These are phyloP conservation scores for Willowsia nigromaculata DNA, from an alignment of 2,888 invertebrate species.

Conservation along the genomic window DNA sequence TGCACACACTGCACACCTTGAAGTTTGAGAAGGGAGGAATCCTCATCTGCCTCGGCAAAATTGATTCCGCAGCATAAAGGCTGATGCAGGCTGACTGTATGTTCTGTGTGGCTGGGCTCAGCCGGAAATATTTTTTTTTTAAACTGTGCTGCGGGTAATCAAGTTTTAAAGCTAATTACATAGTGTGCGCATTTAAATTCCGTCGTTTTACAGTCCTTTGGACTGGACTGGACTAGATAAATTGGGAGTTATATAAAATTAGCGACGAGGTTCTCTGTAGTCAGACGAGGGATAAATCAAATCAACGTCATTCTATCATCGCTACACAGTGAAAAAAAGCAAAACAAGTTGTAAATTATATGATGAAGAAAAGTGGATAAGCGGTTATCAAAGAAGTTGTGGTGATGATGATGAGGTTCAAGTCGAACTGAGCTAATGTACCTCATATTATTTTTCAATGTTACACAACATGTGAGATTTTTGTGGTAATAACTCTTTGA, in stretches of 20 bases:
- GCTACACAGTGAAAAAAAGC: background rate
- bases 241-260: too few species aligned
- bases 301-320: background rate
- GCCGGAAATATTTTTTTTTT: background rate
- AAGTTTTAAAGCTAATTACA: background rate
- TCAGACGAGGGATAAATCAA: background rate
- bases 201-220: background rate
- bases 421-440: background rate
- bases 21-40: background rate
- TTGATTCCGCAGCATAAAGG: background rate
- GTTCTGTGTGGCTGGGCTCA: too few species aligned
- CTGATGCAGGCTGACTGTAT: background rate
- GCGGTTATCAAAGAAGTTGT: background rate
- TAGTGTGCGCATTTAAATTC: background rate
- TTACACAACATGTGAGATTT: background rate
- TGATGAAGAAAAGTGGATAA: background rate
- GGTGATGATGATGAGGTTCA: background rate
- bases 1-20: background rate
- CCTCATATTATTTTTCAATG: too few species aligned
- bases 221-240: background rate
- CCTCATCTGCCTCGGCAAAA: background rate
- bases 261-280: too few species aligned
- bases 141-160: background rate
- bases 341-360: slow-evolving; percentile 4
- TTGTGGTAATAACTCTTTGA: too few species aligned